Evolutionary conservation across 2,113 vertebrate species (phyloP), one percentile per base, ranked within the genome.

Genomic region (Danio rerio): DNA sequence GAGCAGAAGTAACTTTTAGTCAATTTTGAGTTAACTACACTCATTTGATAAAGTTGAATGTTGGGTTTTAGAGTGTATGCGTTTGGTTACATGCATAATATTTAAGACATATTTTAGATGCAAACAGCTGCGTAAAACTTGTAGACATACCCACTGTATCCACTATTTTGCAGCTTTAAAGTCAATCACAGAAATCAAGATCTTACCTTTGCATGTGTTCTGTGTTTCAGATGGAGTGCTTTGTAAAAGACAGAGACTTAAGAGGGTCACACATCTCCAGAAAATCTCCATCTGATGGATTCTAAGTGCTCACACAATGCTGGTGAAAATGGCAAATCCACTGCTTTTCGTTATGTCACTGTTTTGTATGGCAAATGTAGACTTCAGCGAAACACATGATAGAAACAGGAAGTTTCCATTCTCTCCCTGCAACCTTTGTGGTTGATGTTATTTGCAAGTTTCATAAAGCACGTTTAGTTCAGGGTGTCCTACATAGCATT

Each of bases 341-440:
- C 20, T 21, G 20, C 2, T 10, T 18, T 61, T 56, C 12, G 9
- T 49, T 7, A 47, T 18, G 5, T 10, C 9, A 21, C 42, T 75
- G 61, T 62, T 31, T 15, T 42, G 63, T 66, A 66, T 10, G 15
- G 40, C 9, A 43, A 18, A 74, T 56, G 52, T 9, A 43, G 0
- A 13, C 31, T n/a, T 18, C 31, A 0, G 53, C 11, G 55, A 58
- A 74, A 58, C 71, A 58, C 65, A 66, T 15, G 21, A 42, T 58
- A 56, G 21, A 49, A 74, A 75, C 86, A 83, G 70, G 77, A 84
- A 83, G 86, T 77, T 83, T 87, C 77, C 77, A 58, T 72, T 47
- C 10, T 83, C 18, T 79, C 49, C 50, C 16, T 83, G 62, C 50
- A 83, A 76, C 16, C 53, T 80, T 65, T 81, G 58, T 21, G 40